These are phyloP conservation scores for Myiotriccus ornatus DNA, from an alignment of 2,797 vertebrate species.

Conservation along the genomic window DNA sequence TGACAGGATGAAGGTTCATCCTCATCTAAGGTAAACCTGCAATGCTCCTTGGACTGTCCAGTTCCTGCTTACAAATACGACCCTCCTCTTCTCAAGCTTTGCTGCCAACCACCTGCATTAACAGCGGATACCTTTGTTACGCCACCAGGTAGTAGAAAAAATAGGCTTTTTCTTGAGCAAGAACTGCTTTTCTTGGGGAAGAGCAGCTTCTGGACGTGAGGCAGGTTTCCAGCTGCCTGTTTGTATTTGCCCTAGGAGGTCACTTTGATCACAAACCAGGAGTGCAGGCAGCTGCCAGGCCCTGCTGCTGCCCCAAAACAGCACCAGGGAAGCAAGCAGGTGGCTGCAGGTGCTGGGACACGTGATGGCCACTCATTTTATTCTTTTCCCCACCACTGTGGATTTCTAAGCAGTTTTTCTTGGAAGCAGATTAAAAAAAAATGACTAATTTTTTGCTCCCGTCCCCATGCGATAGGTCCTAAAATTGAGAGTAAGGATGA, in stretches of 20 bases:
- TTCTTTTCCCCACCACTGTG: background rate
- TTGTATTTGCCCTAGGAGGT: background rate
- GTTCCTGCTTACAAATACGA: background rate
- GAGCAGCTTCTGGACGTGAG: background rate
- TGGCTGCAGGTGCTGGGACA: background rate
- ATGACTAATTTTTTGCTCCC: constrained; percentile 16
- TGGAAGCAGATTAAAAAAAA: background rate
- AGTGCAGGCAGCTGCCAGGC: background rate
- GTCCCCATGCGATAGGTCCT: background rate
- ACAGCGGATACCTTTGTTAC: fast-evolving
- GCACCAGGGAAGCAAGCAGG: background rate
- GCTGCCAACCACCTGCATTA: fast-evolving
- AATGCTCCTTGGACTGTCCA: background rate
- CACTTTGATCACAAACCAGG: background rate
- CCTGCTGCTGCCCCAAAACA: background rate
- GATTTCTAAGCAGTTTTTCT: background rate
- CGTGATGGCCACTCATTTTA: fast-evolving
- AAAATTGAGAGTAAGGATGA: constrained; percentile 11
- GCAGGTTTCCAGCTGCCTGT: background rate
- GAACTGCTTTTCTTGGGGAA: background rate
- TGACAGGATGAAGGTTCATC: background rate
- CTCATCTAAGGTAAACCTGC: background rate
- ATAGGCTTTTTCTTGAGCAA: background rate
- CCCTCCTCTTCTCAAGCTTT: fast-evolving
- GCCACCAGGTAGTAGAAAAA: background rate